Conservation (phyloP, 1,140 invertebrate genomes). For the Drosophila orena region DNA sequence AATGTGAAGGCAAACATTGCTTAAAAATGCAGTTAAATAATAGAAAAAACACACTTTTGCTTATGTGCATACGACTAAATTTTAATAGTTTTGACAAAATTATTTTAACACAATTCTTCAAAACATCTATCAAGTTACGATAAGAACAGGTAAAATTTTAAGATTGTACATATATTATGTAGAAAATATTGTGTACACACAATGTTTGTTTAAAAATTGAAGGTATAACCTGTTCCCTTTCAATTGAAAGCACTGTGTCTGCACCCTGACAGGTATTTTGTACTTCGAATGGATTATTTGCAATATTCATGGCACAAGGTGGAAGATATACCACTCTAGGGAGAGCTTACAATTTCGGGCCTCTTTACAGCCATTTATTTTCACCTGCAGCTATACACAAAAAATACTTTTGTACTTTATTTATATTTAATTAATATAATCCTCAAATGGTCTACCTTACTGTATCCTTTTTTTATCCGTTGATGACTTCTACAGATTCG, state of each 20-base stretch:
- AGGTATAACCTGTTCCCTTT: background rate
- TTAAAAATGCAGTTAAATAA: too few species aligned
- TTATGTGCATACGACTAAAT: too few species aligned
- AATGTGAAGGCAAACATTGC: too few species aligned
- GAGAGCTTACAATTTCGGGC: conserved; percentile 4
- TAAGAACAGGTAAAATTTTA: too few species aligned
- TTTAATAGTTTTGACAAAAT: too few species aligned
- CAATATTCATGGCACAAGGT: conserved; percentile 31
- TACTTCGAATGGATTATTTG: conserved; percentile 20
- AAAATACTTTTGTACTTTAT: background rate
- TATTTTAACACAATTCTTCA: too few species aligned
- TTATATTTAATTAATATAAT: background rate
- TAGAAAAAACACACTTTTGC: too few species aligned
- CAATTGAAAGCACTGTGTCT: conserved; percentile 8
- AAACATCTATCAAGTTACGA: too few species aligned
- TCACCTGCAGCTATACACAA: background rate
- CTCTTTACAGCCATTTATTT: conserved; percentile 6
- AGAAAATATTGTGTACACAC: too few species aligned
- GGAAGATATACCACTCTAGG: conserved; percentile 9
- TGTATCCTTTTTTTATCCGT: background rate
- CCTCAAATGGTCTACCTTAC: too few species aligned
- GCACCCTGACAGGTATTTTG: conserved; percentile 16
- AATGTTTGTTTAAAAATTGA: background rate
- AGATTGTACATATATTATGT: too few species aligned
- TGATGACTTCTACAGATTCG: background rate